phyloP scores from a whole-genome alignment of 2,888 invertebrate genomes.

The Autographa gamma region DNA sequence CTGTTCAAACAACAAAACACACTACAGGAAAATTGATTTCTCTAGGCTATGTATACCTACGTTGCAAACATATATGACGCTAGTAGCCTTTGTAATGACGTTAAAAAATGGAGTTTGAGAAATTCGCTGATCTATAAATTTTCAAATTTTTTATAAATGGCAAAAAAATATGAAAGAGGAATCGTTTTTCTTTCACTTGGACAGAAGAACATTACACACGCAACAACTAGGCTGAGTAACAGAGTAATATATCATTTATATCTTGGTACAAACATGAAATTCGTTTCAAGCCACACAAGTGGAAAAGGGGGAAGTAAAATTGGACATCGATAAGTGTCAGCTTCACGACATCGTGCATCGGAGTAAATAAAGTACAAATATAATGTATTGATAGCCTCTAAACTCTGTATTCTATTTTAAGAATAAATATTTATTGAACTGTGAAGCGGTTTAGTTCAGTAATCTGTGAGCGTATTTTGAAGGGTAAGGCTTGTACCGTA shows the following conservation, averaged over 20 bases:
- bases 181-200: conserved; percentile 4
- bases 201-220: not conserved
- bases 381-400: conserved; percentile 30
- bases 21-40: too few species aligned
- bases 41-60: too few species aligned
- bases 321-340: conserved; percentile 50
- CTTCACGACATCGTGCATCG: conserved; percentile 30
- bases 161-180: not conserved
- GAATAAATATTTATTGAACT: conserved; percentile 14
- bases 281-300: conserved; percentile 33
- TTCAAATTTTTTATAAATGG: not conserved
- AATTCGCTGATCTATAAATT: not conserved
- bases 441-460: not conserved
- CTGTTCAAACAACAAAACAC: too few species aligned
- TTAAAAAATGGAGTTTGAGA: too few species aligned
- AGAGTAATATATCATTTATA: conserved; percentile 1
- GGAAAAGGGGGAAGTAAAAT: conserved; percentile 36
- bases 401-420: conserved; percentile 21
- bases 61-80: too few species aligned
- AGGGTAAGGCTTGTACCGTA: not conserved
- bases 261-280: conserved; percentile 33
- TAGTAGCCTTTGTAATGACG: too few species aligned
- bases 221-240: not conserved
- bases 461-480: not conserved
- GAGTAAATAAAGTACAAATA: conserved; percentile 19